Evolutionary conservation across 2,797 vertebrate species (phyloP), one percentile per base, ranked within the genome.

Genomic region (Premnoplex brunnescens): DNA sequence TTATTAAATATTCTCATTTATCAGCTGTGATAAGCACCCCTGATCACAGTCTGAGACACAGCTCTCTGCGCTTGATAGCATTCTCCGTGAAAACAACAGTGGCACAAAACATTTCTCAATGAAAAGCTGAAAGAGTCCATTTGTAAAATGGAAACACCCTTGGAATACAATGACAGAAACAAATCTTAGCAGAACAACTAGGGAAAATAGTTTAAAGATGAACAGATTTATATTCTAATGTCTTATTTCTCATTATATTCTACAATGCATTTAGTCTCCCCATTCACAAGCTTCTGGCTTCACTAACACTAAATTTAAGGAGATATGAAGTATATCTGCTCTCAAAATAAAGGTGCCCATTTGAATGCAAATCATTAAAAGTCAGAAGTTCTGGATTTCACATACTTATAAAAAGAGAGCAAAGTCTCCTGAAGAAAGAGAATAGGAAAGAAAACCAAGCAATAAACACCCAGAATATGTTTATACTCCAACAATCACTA

Each of bases 291-390:
- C 21, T 89, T 88, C 58, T 89, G 73, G 28, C 69, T 93, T 91
- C 56, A 75, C 60, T 68, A 94, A 86, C 39, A 69, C 32, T 77
- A 86, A 60, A 85, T 96, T 94, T 76, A 85, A 94, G 91, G 48
- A 83, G 79, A 76, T 84, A 71, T 92, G 78, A 92, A 88, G 56
- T 69, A 63, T 44, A 92, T 89, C 48, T 66, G 32, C 81, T 93
- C 37, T 77, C 76, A 92, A 88, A 92, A 95, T 69, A 86, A 89
- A 79, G 69, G 56, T 78, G 64, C 39, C 49, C n/a, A 84, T 88
- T 86, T 92, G 84, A 95, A 94, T 93, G 71, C 23, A 95, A 88
- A 91, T 86, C 91, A 26, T 88, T 90, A 74, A 32, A 84, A 88
- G 56, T 68, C 66, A 94, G 55, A 95, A 88, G 20, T 87, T 94